Percentiles rank a stretch among this genome's conserved stretches.
These are phyloP conservation scores for Accipiter virgatus DNA, from an alignment of 2,113 vertebrate species.

Conservation along the genomic window DNA sequence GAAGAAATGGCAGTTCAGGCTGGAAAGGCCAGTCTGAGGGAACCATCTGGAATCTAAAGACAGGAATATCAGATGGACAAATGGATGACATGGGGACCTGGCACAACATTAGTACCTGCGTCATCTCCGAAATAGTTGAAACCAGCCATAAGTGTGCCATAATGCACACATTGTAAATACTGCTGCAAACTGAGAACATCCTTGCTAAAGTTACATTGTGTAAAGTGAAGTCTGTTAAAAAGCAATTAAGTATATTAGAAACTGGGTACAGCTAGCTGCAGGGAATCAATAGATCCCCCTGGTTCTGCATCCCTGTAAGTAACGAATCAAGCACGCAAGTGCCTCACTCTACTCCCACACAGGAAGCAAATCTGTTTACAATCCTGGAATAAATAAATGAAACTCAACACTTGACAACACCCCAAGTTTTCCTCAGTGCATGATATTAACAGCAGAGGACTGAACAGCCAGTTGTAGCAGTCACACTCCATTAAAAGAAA, in stretches of 20 bases:
- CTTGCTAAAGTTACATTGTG: neutral
- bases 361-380: constrained; percentile 73
- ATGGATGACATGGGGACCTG: rapidly evolving
- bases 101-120: neutral
- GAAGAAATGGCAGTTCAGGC: neutral
- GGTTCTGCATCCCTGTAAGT: constrained; percentile 27
- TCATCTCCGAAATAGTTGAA: neutral
- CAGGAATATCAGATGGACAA: neutral
- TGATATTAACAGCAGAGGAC: neutral
- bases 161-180: neutral
- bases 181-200: neutral
- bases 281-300: constrained; percentile 41
- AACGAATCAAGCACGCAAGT: constrained; percentile 54
- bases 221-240: constrained; percentile 10
- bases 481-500: neutral
- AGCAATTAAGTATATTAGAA: constrained; percentile 57
- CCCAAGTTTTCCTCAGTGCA: constrained; percentile 24
- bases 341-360: constrained; percentile 45
- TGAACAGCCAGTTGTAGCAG: neutral
- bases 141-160: neutral
- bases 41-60: neutral
- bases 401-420: constrained; percentile 36
- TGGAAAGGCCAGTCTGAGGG: neutral
- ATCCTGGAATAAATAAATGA: constrained; percentile 37
- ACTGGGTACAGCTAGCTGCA: constrained; percentile 16